phyloP scores from a whole-genome alignment of 2,113 vertebrate species.

The Grammomys dolichurus region DNA sequence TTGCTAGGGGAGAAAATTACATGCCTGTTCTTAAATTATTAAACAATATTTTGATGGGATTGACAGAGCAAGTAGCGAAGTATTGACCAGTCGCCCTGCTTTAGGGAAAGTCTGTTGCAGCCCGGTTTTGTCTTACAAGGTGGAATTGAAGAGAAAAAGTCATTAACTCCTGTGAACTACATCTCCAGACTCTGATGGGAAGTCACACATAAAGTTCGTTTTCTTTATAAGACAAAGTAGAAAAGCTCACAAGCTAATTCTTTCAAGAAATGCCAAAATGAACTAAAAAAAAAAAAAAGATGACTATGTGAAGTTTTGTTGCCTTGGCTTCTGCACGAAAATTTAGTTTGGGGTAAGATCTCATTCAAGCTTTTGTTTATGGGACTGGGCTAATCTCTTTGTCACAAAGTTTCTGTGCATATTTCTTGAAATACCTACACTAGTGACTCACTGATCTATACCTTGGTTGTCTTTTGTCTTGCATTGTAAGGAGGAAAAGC shows the following conservation, averaged over 20 bases:
- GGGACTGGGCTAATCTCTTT: neutral
- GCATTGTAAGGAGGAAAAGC: neutral
- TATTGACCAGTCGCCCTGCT: slow-evolving; percentile 84
- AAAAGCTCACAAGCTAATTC: slow-evolving; percentile 48
- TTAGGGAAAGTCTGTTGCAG: slow-evolving; percentile 72
- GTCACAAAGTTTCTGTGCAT: neutral
- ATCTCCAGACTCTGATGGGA: slow-evolving; percentile 80
- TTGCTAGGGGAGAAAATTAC: slow-evolving; percentile 86
- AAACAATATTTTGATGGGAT: slow-evolving; percentile 88
- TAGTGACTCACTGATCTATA: neutral
- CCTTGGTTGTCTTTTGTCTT: neutral
- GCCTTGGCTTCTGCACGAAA: neutral
- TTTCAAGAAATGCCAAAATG: slow-evolving; percentile 76
- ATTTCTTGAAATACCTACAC: neutral
- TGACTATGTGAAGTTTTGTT: slow-evolving; percentile 25
- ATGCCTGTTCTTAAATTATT: slow-evolving; percentile 88
- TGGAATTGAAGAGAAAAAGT: slow-evolving; percentile 88
- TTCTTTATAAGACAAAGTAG: slow-evolving; percentile 75
- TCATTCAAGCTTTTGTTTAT: slow-evolving; percentile 3
- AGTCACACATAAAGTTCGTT: slow-evolving; percentile 74
- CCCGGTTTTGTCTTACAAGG: slow-evolving; percentile 81
- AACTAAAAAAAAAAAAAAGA: slow-evolving; percentile 48
- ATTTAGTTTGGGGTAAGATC: slow-evolving; percentile 40
- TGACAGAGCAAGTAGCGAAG: slow-evolving; percentile 83
- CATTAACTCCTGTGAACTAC: slow-evolving; percentile 84